Conservation (phyloP, 2,113 vertebrate species). For the Psilopogon haemacephalus region DNA sequence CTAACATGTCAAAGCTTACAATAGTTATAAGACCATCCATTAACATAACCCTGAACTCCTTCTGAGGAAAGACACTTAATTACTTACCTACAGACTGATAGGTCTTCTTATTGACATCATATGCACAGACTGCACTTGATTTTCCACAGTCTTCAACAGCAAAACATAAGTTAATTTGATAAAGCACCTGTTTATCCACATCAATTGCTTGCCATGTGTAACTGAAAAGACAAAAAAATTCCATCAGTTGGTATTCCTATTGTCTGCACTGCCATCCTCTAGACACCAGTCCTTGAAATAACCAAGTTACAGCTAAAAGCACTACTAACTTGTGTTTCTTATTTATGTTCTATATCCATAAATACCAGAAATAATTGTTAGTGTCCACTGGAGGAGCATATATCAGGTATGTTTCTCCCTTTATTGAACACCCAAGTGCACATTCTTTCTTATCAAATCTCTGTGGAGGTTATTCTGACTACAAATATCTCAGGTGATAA, state of each 20-base stretch:
- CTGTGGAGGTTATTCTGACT: neutral
- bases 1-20: neutral
- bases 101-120: neutral
- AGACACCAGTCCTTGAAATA: neutral
- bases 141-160: constrained; percentile 69
- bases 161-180: constrained; percentile 84
- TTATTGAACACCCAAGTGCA: neutral
- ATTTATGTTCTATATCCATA: neutral
- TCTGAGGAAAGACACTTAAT: neutral
- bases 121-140: constrained; percentile 79
- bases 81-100: constrained; percentile 86
- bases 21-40: neutral
- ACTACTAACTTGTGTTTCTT: neutral
- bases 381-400: neutral
- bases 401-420: fast-evolving
- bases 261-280: neutral
- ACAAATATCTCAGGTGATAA: neutral
- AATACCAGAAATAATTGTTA: neutral
- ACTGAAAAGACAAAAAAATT: constrained; percentile 71
- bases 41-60: neutral
- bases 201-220: constrained; percentile 91
- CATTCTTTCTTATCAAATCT: neutral
- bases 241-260: neutral
- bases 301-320: neutral
- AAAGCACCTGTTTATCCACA: constrained; percentile 75